These are phyloP conservation scores for Eilema griseolum DNA, from an alignment of 2,888 invertebrate species.

Conservation along the genomic window DNA sequence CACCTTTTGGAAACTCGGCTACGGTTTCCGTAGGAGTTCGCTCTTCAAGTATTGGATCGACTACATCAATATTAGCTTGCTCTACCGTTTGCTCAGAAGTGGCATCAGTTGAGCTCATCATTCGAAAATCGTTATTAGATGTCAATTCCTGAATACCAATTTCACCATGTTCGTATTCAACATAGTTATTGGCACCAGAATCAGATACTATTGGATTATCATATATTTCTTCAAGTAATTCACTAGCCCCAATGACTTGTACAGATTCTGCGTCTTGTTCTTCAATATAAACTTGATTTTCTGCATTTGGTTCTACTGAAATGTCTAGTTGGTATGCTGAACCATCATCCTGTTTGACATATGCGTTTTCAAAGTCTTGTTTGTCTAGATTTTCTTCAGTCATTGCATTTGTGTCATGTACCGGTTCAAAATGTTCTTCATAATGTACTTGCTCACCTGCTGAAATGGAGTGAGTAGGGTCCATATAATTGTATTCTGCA, in stretches of 20 bases:
- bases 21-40: constrained; percentile 24
- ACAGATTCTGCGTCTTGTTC: constrained; percentile 38
- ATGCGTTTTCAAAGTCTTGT: background rate
- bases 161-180: constrained; percentile 50
- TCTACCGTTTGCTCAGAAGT: constrained; percentile 44
- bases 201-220: constrained; percentile 27
- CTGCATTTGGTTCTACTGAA: constrained; percentile 26
- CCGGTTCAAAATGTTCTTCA: constrained; percentile 17
- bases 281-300: constrained; percentile 41
- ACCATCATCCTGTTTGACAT: background rate
- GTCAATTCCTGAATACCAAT: constrained; percentile 52
- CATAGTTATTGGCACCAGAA: constrained; percentile 27
- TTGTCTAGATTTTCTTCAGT: background rate
- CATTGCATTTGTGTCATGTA: constrained; percentile 1
- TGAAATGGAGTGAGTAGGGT: constrained; percentile 16
- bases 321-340: background rate
- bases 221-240: constrained; percentile 37
- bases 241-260: constrained; percentile 39
- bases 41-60: constrained; percentile 15
- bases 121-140: constrained; percentile 40
- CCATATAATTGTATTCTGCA: constrained; percentile 21
- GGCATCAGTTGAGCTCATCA: constrained; percentile 49
- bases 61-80: constrained; percentile 15
- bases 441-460: constrained; percentile 16
- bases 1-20: constrained; percentile 9